phyloP scores from a whole-genome alignment of 2,888 invertebrate species.

The Hirtodrosophila trivittata region DNA sequence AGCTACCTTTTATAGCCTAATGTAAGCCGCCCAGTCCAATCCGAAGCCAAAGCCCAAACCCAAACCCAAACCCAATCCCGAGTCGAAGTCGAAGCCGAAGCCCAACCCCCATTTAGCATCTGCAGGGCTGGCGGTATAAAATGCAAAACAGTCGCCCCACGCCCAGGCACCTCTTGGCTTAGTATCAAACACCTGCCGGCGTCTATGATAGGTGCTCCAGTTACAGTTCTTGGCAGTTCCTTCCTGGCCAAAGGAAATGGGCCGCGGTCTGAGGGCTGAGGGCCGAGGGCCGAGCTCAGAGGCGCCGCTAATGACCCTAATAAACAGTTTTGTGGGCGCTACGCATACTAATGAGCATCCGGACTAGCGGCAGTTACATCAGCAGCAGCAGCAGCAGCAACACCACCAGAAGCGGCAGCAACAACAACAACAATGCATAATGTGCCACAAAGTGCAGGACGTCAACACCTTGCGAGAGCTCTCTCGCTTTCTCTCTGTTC shows the following conservation, averaged over 20 bases:
- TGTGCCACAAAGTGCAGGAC: slow-evolving; percentile 66
- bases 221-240: slow-evolving; percentile 21
- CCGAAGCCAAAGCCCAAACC: no score
- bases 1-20: slow-evolving; percentile 11
- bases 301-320: slow-evolving; percentile 76
- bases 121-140: not conserved
- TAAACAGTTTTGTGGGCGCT: slow-evolving; percentile 75
- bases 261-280: not conserved
- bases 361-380: slow-evolving; percentile 30
- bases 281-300: slow-evolving; percentile 42
- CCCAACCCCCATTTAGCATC: not conserved
- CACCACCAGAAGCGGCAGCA: slow-evolving; percentile 8
- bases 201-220: slow-evolving; percentile 21
- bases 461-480: slow-evolving; percentile 65
- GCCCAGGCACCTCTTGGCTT: not conserved
- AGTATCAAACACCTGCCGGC: not conserved
- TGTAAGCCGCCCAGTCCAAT: not conserved
- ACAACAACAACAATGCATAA: slow-evolving; percentile 44
- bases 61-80: no score
- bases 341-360: slow-evolving; percentile 72
- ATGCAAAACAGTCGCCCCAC: slow-evolving; percentile 1
- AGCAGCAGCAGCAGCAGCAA: slow-evolving; percentile 9
- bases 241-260: slow-evolving; percentile 14
- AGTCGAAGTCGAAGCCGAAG: no score
- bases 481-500: not conserved